These are phyloP conservation scores for Acipenser transmontanus DNA, from an alignment of 2,797 vertebrate genomes.

Conservation along the genomic window DNA sequence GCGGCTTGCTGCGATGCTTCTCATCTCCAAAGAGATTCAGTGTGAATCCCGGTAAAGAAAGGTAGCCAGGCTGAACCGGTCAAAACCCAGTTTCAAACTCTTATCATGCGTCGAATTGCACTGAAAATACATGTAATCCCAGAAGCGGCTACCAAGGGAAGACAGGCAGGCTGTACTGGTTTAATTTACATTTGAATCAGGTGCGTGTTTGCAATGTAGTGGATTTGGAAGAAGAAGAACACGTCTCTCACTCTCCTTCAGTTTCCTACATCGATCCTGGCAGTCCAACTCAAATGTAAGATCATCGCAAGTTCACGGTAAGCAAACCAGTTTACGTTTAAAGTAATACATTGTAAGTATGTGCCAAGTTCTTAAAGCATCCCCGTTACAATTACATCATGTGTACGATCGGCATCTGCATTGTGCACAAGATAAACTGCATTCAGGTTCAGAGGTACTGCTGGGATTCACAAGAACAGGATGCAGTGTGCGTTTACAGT, in stretches of 20 bases:
- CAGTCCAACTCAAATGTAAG: slow-evolving; percentile 9
- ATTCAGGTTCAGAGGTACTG: slow-evolving; percentile 14
- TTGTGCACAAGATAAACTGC: slow-evolving; percentile 27
- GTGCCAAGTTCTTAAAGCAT: slow-evolving; percentile 10
- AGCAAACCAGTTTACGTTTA: slow-evolving; percentile 7
- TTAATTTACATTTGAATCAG: slow-evolving; percentile 8
- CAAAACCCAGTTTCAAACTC: not conserved
- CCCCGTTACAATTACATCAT: slow-evolving; percentile 11
- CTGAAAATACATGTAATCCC: not conserved
- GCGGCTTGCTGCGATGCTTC: slow-evolving; percentile 47
- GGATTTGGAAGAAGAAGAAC: slow-evolving; percentile 10
- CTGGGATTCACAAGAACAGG: slow-evolving; percentile 11
- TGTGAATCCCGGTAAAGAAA: slow-evolving; percentile 1
- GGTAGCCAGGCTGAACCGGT: not conserved
- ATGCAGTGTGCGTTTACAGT: slow-evolving; percentile 30
- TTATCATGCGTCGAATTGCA: not conserved
- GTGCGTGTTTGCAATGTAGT: slow-evolving; percentile 1
- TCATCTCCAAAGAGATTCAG: slow-evolving; percentile 30
- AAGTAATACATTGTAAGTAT: slow-evolving; percentile 4
- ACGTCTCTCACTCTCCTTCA: not conserved
- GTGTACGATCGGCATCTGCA: slow-evolving; percentile 22
- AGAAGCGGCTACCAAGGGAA: not conserved
- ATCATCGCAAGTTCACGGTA: slow-evolving; percentile 12
- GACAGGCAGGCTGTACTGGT: not conserved
- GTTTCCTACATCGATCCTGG: slow-evolving; percentile 8